phyloP scores from a whole-genome alignment of 64 coral and sea anemone genomes.

The Actinia equina region DNA sequence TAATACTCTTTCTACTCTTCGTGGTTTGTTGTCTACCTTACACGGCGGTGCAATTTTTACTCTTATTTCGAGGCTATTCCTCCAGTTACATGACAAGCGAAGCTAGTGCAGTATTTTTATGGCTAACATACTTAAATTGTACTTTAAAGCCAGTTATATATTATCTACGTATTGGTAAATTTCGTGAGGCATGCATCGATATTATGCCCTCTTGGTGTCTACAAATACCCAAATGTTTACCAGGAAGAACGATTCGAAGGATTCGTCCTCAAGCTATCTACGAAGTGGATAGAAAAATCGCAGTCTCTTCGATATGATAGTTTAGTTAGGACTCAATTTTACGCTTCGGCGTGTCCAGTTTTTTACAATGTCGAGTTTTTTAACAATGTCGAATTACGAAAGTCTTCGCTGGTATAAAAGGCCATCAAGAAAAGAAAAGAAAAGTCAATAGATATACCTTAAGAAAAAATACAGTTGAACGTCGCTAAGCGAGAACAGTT shows the following conservation, averaged over 20 bases:
- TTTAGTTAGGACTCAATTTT: neutral
- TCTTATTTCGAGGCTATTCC: constrained; percentile 45
- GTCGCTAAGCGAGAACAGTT: neutral
- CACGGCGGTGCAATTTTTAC: constrained; percentile 45
- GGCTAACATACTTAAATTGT: constrained; percentile 85
- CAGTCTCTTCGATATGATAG: constrained; percentile 62
- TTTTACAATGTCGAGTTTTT: neutral
- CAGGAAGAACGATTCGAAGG: constrained; percentile 77
- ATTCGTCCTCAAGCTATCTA: constrained; percentile 88
- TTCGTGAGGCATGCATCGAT: constrained; percentile 90
- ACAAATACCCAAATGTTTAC: constrained; percentile 73
- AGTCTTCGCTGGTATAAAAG: neutral
- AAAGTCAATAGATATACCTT: neutral
- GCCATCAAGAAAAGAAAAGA: neutral
- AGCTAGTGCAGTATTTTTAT: constrained; percentile 43
- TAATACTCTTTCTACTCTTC: constrained; percentile 87
- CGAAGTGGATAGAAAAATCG: constrained; percentile 83
- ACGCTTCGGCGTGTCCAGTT: neutral
- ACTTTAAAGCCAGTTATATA: constrained; percentile 93
- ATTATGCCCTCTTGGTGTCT: constrained; percentile 92
- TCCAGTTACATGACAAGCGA: constrained; percentile 17
- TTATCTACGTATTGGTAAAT: constrained; percentile 88
- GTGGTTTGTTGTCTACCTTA: constrained; percentile 74
- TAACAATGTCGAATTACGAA: neutral
- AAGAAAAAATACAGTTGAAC: neutral